Evolutionary conservation across 2,797 vertebrate genomes (phyloP).

Genomic region (Notamacropus eugenii): DNA sequence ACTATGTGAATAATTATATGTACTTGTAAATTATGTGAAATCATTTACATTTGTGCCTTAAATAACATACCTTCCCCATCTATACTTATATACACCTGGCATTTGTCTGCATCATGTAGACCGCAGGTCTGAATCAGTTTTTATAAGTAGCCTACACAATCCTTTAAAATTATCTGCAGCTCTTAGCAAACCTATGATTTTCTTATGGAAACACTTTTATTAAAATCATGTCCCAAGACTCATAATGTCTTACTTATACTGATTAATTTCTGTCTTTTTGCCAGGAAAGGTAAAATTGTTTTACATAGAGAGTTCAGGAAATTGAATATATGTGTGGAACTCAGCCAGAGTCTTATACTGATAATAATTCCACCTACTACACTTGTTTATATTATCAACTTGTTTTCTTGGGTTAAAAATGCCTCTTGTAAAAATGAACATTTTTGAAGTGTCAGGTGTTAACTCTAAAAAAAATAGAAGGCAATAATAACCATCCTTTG

Average conservation of each 20-base stretch:
- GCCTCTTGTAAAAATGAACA: constrained; percentile 33
- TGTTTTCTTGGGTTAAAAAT: constrained; percentile 44
- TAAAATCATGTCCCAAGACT: constrained; percentile 29
- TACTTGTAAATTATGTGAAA: neutral
- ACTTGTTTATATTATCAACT: constrained; percentile 63
- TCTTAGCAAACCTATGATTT: constrained; percentile 30
- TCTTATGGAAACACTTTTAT: constrained; percentile 32
- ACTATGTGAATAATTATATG: neutral
- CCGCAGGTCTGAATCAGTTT: neutral
- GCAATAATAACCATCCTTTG: constrained; percentile 34
- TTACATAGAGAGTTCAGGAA: constrained; percentile 41
- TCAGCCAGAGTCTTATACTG: constrained; percentile 45
- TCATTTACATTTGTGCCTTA: neutral
- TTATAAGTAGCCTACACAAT: neutral
- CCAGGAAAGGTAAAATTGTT: constrained; percentile 51
- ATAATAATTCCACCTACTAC: constrained; percentile 31
- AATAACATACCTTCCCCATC: neutral
- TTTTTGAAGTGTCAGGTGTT: constrained; percentile 45
- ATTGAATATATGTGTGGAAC: constrained; percentile 57
- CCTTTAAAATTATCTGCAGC: constrained; percentile 4
- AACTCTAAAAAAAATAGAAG: constrained; percentile 45
- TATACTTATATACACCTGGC: neutral
- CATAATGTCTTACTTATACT: neutral
- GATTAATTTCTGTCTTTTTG: constrained; percentile 61
- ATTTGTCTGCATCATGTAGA: neutral